Percentiles rank a stretch among this genome's conserved stretches.
Conservation (phyloP, 2,113 vertebrate genomes). For the Phodopus roborovskii region DNA sequence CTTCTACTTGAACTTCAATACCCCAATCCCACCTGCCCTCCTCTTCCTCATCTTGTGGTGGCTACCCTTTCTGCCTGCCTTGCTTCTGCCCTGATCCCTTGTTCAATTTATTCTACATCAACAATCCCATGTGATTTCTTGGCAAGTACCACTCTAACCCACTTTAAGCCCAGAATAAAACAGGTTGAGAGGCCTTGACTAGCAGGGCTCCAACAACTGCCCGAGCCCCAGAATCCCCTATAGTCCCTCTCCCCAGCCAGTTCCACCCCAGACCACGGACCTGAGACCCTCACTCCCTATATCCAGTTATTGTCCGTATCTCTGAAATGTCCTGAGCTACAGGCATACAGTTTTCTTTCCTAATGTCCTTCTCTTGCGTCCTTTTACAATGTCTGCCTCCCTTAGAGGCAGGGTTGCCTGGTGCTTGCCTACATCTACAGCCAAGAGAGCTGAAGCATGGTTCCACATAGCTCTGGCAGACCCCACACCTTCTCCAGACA, state of each 20-base stretch:
- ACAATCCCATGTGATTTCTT: neutral
- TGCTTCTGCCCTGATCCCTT: neutral
- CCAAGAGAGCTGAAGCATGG: neutral
- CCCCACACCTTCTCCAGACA: neutral
- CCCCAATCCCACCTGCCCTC: neutral
- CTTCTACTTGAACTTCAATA: neutral
- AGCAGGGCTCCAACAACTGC: neutral
- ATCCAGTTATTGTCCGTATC: too few relatives aligned
- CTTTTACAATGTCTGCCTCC: neutral
- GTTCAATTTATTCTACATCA: neutral
- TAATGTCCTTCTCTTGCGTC: neutral
- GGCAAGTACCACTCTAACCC: neutral
- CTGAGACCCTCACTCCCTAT: neutral
- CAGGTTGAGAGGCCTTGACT: neutral
- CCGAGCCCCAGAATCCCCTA: neutral
- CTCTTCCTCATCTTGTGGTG: rapidly evolving
- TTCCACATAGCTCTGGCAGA: neutral
- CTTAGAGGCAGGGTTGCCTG: too few relatives aligned
- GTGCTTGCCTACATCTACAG: neutral
- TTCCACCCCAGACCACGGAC: neutral
- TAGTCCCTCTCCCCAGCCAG: neutral
- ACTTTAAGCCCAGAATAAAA: neutral
- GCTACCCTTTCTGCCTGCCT: neutral
- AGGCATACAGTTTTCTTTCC: neutral
- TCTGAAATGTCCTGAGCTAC: neutral